Percentiles rank a stretch among this genome's conserved stretches.
These are phyloP conservation scores for Psix sp. DNA, from an alignment of 1,140 invertebrate genomes.

Conservation along the genomic window DNA sequence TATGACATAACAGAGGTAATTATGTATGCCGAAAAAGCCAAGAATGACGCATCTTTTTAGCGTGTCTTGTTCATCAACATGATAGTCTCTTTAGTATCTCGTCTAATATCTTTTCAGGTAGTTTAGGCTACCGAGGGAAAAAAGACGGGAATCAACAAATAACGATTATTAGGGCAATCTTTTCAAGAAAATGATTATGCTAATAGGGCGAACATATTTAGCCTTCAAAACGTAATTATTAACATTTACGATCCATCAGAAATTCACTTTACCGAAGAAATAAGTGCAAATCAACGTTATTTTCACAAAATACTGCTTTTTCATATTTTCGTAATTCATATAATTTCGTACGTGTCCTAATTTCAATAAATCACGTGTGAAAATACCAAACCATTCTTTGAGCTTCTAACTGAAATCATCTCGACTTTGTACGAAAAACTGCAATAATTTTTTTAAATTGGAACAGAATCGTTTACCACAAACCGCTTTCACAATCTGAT, in stretches of 20 bases:
- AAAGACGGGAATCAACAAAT: conserved; percentile 23
- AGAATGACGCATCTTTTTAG: conserved; percentile 34
- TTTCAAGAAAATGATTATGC: conserved; percentile 11
- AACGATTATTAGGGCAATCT: conserved; percentile 17
- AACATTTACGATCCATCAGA: too few relatives aligned
- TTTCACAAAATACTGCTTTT: too few relatives aligned
- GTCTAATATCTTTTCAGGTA: conserved; percentile 1
- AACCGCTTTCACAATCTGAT: conserved; percentile 25
- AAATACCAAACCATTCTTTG: too few relatives aligned
- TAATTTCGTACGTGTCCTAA: too few relatives aligned
- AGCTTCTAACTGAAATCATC: neutral
- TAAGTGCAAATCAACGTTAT: too few relatives aligned
- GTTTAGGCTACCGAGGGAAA: conserved; percentile 2
- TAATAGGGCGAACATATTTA: conserved; percentile 9
- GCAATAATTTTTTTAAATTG: neutral
- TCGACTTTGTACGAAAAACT: neutral
- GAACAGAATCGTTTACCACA: neutral
- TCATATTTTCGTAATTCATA: too few relatives aligned
- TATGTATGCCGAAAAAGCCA: conserved; percentile 29
- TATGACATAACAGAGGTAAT: conserved; percentile 39
- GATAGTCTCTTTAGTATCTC: conserved; percentile 14
- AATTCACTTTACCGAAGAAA: too few relatives aligned
- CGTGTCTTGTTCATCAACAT: conserved; percentile 24
- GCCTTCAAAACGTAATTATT: too few relatives aligned
- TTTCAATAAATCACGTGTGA: too few relatives aligned